Base-by-base conservation (phyloP, 2,797 vertebrate species). In the Pogonophryne albipinna region DNA sequence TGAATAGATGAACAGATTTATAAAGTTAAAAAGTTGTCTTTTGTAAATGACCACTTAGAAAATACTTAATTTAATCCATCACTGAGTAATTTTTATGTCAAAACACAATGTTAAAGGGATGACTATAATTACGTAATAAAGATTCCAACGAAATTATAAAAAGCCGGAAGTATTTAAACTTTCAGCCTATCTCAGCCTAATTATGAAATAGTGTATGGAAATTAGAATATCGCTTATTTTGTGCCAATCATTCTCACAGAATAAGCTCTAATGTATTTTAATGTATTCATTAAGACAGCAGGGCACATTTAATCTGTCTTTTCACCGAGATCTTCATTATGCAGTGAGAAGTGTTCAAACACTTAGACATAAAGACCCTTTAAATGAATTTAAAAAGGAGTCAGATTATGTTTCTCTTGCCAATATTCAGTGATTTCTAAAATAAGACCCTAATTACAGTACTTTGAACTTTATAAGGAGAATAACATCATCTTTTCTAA, bases 161-260 rank as follows among this genome's bases (percentile, higher is more conserved):
- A 64, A 46, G 47, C 5, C 57, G 20, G 13, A 11, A 6, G 23
- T 15, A 16, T 65, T 60, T 15, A n/a, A 6, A 23, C 47, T 31
- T 27, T 31, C 19, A 16, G 44, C 34, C 19, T 6, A 4, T 34
- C 20, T 63, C n/a, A 19, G 17, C 6, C 50, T 66, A 63, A 63
- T 71, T 38, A 53, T 55, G n/a, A 67, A 44, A 55, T 59, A 53
- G 20, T 50, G 46, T 49, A 41, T 49, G 10, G 6, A 68, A 55
- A 75, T 73, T 10, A 34, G 8, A 66, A 15, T 53, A 17, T 42
- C 38, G 44, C 16, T 67, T 27, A 19, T 64, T 50, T 41, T 15
- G 16, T 74, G 59, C 23, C 34, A 49, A 42, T 68, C 9, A 49
- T 62, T 69, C 27, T n/a, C 12, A 13, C 46, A 23, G 41, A 44